Evolutionary conservation across 1,140 invertebrate species (phyloP), one percentile per base, ranked within the genome.

Genomic region (Hyposmocoma kahamanoa): DNA sequence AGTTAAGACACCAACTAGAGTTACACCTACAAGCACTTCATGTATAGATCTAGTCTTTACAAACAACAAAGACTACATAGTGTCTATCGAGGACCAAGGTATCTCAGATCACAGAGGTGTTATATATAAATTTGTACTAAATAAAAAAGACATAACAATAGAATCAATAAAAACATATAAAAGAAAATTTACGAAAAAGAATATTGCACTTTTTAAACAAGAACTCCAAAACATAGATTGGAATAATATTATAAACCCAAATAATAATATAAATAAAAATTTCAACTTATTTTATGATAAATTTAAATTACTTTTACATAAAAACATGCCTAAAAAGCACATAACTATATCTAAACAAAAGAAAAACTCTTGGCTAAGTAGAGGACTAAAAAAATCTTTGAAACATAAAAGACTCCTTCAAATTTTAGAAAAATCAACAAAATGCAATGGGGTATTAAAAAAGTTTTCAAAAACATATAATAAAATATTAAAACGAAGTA

Each of bases 331-430:
- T 1, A 11, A 11, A 28, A 24, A 43, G 15, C 11, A 3, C 1
- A 13, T 24, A 28, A 43, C 20, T 30, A 30, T n/a, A 30, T 4
- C 17, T n/a, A 43, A 17, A 26, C 24, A 43, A 43, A 22, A 13
- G 3, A 43, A 43, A 20, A 11, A n/a, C n/a, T n/a, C 42, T 20
- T 43, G 42, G 42, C 42, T 43, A 6, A 43, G 21, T 1, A 43
- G 13, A 15, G 42, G 42, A 4, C 9, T 43, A 9, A 43, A 28
- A 43, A 43, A 24, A 17, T 43, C 42, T 9, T 43, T 11, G 8
- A 22, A 24, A n/a, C 42, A 43, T 17, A 43, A 43, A 43, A 24
- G 42, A 24, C 3, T 43, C 3, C 17, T 20, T 13, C 17, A 9
- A 9, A 3, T 43, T 13, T 13, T 26, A 13, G 13, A 43, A 5